These are phyloP conservation scores for Microctenopoma lineatum DNA, from an alignment of 2,797 vertebrate genomes.

Conservation along the genomic window DNA sequence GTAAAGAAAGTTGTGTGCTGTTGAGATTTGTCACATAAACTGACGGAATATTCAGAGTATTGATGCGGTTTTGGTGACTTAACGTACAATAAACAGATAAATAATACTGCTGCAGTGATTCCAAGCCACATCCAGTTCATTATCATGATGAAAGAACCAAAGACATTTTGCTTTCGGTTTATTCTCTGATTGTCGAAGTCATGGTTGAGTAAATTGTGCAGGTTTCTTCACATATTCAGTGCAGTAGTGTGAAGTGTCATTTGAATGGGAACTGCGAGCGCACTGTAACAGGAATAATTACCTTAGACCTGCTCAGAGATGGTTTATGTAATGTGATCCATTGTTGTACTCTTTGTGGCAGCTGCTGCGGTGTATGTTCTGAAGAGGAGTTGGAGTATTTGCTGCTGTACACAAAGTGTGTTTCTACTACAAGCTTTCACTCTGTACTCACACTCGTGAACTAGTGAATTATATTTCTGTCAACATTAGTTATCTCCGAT, in stretches of 20 bases:
- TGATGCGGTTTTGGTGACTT: conserved; percentile 17
- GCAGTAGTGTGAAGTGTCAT: conserved; percentile 44
- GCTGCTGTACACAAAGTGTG: conserved; percentile 5
- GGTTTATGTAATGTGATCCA: conserved; percentile 44
- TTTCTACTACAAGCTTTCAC: conserved; percentile 20
- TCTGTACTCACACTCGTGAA: conserved; percentile 10
- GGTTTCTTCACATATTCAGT: conserved; percentile 35
- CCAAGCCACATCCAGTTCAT: conserved; percentile 32
- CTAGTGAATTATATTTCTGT: conserved; percentile 35
- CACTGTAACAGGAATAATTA: conserved; percentile 38
- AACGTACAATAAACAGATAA: conserved; percentile 33
- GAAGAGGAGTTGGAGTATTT: conserved; percentile 17
- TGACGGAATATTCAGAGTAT: conserved; percentile 2
- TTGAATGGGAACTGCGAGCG: conserved; percentile 38
- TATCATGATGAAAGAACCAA: conserved; percentile 61
- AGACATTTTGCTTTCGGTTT: conserved; percentile 46
- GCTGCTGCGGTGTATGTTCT: neutral
- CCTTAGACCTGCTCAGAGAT: conserved; percentile 42
- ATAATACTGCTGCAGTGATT: neutral
- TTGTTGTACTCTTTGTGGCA: conserved; percentile 33
- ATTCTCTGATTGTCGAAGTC: conserved; percentile 10
- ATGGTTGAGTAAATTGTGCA: neutral
- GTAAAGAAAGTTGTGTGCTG: conserved; percentile 18
- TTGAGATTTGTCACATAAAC: conserved; percentile 3
- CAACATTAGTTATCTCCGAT: conserved; percentile 41